Conservation (phyloP, 2,888 invertebrate species). For the Caenorhabditis sp. region DNA sequence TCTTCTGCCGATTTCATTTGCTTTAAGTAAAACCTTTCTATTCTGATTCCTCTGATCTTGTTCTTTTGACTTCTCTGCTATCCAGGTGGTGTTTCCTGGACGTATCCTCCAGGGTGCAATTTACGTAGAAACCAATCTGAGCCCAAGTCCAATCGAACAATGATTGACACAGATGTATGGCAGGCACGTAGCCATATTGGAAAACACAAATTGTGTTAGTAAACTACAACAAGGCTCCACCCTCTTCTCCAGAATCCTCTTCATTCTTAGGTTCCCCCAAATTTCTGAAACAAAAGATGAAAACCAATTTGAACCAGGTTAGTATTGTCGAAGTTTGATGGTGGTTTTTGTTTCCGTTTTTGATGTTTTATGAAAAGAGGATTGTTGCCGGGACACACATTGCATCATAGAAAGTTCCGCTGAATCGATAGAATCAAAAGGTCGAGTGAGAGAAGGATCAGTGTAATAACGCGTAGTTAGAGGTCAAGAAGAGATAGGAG, state of each 20-base stretch:
- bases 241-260: constrained; percentile 1
- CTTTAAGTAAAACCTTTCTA: background rate
- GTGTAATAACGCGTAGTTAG: constrained; percentile 29
- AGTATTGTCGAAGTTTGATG: constrained; percentile 3
- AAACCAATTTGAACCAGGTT: constrained; percentile 31
- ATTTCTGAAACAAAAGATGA: background rate
- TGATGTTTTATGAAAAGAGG: constrained; percentile 23
- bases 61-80: constrained; percentile 26
- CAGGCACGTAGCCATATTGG: constrained; percentile 23
- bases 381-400: background rate
- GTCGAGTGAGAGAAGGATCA: constrained; percentile 2
- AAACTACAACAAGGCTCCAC: background rate
- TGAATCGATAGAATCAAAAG: constrained; percentile 16
- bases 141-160: constrained; percentile 23
- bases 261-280: background rate
- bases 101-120: background rate
- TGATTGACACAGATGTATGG: constrained; percentile 16
- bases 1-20: background rate
- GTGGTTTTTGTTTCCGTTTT: constrained; percentile 11
- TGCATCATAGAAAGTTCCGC: constrained; percentile 17
- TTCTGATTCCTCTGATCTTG: background rate
- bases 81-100: constrained; percentile 33
- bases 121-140: constrained; percentile 33
- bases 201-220: constrained; percentile 12
- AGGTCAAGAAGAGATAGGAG: constrained; percentile 31